phyloP scores from a whole-genome alignment of 1,140 invertebrate species.

The Armadillidium nasatum region DNA sequence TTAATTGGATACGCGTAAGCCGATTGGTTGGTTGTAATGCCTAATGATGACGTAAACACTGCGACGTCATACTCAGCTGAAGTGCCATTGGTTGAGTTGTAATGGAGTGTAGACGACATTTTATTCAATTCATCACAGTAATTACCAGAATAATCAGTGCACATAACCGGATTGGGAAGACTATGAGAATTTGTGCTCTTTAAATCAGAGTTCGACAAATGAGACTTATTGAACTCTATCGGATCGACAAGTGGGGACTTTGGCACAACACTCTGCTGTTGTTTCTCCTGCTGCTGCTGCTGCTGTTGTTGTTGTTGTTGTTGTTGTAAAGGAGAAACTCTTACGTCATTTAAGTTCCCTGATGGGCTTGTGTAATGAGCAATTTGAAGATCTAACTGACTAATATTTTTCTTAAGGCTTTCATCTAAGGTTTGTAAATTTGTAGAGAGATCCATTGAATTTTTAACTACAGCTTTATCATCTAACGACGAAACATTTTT shows the following conservation, averaged over 20 bases:
- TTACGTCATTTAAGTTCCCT: not conserved
- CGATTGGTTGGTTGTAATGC: not conserved
- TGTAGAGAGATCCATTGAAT: too few species aligned
- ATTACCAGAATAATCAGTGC: conserved; percentile 5
- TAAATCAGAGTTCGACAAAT: not conserved
- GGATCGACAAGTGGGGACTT: not conserved
- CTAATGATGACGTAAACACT: not conserved
- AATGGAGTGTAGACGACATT: not conserved
- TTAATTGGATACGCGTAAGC: not conserved
- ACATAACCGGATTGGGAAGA: not conserved
- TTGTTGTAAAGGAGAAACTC: not conserved
- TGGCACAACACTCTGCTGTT: not conserved
- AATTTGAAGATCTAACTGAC: not conserved
- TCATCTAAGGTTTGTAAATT: too few species aligned
- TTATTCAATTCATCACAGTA: not conserved
- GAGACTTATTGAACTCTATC: not conserved
- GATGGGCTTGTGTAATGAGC: not conserved
- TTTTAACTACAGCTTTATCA: too few species aligned
- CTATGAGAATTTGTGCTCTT: not conserved
- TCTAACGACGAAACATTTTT: too few species aligned
- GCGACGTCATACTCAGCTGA: not conserved
- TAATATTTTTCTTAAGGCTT: not conserved
- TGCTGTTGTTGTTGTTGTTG: too few species aligned
- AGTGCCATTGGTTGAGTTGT: not conserved
- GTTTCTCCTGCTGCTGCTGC: too few species aligned